phyloP scores from a whole-genome alignment of 2,797 vertebrate species.

The Ptychadena robeensis region DNA sequence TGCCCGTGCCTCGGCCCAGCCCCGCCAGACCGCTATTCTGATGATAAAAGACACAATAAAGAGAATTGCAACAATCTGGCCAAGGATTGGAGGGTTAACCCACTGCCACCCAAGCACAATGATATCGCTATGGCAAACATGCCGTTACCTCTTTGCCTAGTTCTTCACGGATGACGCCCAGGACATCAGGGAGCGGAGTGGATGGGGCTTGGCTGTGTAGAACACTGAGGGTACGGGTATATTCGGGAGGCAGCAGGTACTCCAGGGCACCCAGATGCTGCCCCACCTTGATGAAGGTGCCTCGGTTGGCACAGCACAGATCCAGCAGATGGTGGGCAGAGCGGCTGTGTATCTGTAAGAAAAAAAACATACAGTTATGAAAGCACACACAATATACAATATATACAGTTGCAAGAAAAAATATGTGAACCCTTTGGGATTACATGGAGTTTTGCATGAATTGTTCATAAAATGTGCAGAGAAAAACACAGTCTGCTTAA shows the following conservation, averaged over 20 bases:
- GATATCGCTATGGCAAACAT: too few relatives aligned
- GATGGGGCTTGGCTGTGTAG: constrained; percentile 91
- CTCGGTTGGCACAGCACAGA: constrained; percentile 92
- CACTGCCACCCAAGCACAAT: neutral
- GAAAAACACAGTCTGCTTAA: too few relatives aligned
- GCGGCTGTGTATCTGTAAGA: constrained; percentile 86
- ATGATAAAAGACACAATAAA: constrained; percentile 2
- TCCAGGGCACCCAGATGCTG: constrained; percentile 95
- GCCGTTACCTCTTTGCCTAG: constrained; percentile 87
- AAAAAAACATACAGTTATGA: neutral
- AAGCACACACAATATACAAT: too few relatives aligned
- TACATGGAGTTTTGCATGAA: too few relatives aligned
- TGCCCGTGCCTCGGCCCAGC: neutral
- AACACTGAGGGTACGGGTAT: constrained; percentile 91
- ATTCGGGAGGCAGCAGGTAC: constrained; percentile 93
- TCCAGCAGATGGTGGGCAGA: constrained; percentile 89
- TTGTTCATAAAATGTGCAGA: too few relatives aligned
- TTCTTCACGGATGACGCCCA: constrained; percentile 90
- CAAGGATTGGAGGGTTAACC: neutral
- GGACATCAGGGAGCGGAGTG: constrained; percentile 88
- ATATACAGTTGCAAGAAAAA: too few relatives aligned
- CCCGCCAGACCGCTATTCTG: neutral
- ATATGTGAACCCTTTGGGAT: too few relatives aligned
- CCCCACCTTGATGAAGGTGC: constrained; percentile 97
- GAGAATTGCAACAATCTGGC: neutral